These are phyloP conservation scores for Monochamus saltuarius DNA, from an alignment of 1,140 invertebrate genomes.

Conservation along the genomic window DNA sequence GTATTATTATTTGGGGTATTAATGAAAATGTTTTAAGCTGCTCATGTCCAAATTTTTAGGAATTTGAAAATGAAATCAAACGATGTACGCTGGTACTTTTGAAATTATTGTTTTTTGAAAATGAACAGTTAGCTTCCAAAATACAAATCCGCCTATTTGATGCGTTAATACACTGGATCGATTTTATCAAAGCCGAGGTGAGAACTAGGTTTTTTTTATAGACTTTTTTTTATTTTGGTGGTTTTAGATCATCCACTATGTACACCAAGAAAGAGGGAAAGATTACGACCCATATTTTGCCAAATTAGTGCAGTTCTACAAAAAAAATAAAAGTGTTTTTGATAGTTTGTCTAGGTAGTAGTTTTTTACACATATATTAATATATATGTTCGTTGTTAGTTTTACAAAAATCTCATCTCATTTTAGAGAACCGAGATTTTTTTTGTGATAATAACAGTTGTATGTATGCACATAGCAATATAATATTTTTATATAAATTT, in stretches of 20 bases:
- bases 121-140: conserved; percentile 18
- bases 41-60: conserved; percentile 28
- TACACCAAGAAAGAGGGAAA: conserved; percentile 24
- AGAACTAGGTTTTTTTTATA: conserved; percentile 6
- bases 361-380: no score
- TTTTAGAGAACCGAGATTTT: no score
- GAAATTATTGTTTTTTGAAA: conserved; percentile 26
- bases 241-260: conserved; percentile 29
- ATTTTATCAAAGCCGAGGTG: conserved; percentile 30
- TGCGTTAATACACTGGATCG: conserved; percentile 27
- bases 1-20: conserved; percentile 7
- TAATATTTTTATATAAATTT: no score
- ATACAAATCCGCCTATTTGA: conserved; percentile 27
- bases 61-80: conserved; percentile 28
- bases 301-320: conserved; percentile 27
- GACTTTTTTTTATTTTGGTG: conserved; percentile 11
- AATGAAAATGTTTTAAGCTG: background rate
- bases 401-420: no score
- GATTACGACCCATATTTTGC: conserved; percentile 24
- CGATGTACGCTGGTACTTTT: conserved; percentile 28
- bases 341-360: conserved; percentile 1
- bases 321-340: conserved; percentile 21
- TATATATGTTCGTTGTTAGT: no score
- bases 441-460: no score
- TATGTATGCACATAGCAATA: no score